A percentile compares a stretch with the other conserved stretches of the same genome.
These are phyloP conservation scores for Enhydra lutris DNA, from an alignment of 2,113 vertebrate genomes.

Conservation along the genomic window DNA sequence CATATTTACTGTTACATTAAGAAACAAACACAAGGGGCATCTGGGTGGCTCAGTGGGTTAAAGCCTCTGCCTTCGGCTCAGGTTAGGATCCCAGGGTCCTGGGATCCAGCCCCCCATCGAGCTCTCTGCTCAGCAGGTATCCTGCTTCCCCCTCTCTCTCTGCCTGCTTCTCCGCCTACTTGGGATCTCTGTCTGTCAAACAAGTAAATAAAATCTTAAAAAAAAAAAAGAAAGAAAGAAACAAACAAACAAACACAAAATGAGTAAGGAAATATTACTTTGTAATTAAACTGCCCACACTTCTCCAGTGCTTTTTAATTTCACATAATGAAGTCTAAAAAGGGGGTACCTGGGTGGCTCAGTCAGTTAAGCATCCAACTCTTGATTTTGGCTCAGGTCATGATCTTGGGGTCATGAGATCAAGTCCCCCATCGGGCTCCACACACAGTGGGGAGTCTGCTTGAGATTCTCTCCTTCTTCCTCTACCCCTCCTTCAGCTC, in stretches of 20 bases:
- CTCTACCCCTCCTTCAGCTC: neutral
- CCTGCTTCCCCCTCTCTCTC: too few relatives aligned
- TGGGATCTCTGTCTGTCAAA: too few relatives aligned
- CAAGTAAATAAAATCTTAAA: too few relatives aligned
- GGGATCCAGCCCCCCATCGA: too few relatives aligned
- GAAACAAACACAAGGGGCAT: neutral
- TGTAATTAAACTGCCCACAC: neutral
- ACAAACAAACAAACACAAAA: neutral
- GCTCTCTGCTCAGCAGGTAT: too few relatives aligned
- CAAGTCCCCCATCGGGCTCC: neutral
- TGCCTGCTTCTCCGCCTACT: too few relatives aligned
- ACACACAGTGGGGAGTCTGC: neutral
- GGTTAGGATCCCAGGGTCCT: too few relatives aligned
- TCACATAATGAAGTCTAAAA: neutral
- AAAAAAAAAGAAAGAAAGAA: too few relatives aligned
- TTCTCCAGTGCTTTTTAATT: neutral
- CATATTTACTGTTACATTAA: neutral
- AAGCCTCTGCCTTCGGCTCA: too few relatives aligned
- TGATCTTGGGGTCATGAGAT: neutral
- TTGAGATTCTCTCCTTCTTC: neutral
- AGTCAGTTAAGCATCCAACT: neutral
- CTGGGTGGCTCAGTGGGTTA: too few relatives aligned
- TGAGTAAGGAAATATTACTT: neutral
- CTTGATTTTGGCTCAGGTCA: neutral
- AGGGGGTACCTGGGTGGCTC: neutral